Percentiles rank a stretch among this genome's conserved stretches.
These are phyloP conservation scores for Camponotus floridanus DNA, from an alignment of 1,140 invertebrate genomes.

Conservation along the genomic window DNA sequence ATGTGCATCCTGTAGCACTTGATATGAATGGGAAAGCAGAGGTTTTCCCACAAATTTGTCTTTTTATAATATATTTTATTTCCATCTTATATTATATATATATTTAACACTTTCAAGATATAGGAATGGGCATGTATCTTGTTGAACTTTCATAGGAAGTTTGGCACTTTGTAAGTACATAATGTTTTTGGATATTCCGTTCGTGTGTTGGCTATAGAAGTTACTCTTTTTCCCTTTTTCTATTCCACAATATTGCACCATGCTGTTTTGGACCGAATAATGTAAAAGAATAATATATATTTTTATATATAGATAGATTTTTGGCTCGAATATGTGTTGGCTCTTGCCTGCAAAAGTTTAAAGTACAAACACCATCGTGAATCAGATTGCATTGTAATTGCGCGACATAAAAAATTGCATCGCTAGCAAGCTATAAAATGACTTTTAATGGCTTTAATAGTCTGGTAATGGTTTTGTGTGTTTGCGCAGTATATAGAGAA, in stretches of 20 bases:
- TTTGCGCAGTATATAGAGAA: no score
- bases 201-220: background rate
- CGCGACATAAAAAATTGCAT: conserved; percentile 5
- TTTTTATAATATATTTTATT: conserved; percentile 1
- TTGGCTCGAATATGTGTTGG: background rate
- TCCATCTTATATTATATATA: background rate
- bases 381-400: conserved; percentile 43
- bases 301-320: conserved; percentile 1
- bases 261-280: background rate
- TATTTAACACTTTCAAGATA: background rate
- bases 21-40: conserved; percentile 20
- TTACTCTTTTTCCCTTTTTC: background rate
- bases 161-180: background rate
- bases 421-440: conserved; percentile 14
- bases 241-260: background rate
- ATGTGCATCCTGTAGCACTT: background rate
- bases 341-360: conserved; percentile 24
- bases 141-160: conserved; percentile 12
- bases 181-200: conserved; percentile 18
- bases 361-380: background rate
- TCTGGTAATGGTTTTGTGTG: background rate
- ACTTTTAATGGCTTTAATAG: conserved; percentile 41
- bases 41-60: background rate
- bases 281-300: conserved; percentile 41
- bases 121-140: background rate